Evolutionary conservation across 2,797 vertebrate species (phyloP).

Genomic region (Crax fasciolata): DNA sequence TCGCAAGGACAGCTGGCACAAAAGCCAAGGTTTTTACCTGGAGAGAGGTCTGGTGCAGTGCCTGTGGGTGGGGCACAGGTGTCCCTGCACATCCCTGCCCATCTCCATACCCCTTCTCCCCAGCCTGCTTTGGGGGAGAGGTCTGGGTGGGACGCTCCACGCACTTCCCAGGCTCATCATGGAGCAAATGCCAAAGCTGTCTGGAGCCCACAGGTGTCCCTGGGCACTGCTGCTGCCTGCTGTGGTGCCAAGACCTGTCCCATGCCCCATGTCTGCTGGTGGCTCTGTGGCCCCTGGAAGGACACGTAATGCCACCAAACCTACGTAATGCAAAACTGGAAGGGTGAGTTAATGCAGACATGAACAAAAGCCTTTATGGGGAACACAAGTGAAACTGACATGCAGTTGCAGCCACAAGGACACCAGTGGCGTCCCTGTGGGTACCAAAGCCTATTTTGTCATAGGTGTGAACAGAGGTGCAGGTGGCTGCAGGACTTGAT

Average conservation of each 20-base stretch:
- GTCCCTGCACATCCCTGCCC: not conserved
- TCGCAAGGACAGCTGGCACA: not conserved
- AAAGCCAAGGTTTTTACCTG: not conserved
- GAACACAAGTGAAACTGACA: not conserved
- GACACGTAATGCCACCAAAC: not conserved
- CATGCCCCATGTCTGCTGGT: accelerated
- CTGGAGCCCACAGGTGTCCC: not conserved
- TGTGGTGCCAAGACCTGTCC: accelerated
- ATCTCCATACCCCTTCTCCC: not conserved
- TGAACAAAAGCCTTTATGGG: not conserved
- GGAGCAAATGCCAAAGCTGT: not conserved
- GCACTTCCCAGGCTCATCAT: too few species aligned
- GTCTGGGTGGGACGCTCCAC: not conserved
- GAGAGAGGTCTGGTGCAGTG: not conserved
- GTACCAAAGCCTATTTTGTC: not conserved
- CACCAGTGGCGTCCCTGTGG: not conserved
- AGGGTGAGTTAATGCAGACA: not conserved
- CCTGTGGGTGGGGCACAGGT: not conserved
- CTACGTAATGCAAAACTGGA: not conserved
- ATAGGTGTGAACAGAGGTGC: not conserved
- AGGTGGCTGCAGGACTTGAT: not conserved
- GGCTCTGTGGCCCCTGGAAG: not conserved
- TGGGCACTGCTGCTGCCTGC: not conserved
- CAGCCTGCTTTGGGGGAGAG: not conserved
- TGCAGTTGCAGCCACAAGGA: not conserved